Evolutionary conservation across 2,113 vertebrate species (phyloP).

Genomic region (Syngnathoides biaculeatus): DNA sequence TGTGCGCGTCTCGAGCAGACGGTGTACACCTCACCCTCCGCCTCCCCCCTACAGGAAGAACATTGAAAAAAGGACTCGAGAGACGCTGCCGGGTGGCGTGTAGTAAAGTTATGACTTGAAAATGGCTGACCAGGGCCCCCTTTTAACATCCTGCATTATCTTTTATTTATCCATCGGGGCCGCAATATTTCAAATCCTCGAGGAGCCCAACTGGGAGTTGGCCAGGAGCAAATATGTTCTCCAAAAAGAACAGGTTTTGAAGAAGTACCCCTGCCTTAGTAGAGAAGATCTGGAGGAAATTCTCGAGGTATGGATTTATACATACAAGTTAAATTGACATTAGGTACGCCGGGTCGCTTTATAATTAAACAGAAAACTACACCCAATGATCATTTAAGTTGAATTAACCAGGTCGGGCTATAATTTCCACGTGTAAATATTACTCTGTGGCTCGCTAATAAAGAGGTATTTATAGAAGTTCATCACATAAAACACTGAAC

Average conservation of each 20-base stretch:
- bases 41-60: too few relatives aligned
- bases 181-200: slow-evolving; percentile 91
- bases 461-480: neutral
- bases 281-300: slow-evolving; percentile 82
- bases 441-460: neutral
- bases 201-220: slow-evolving; percentile 83
- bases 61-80: neutral
- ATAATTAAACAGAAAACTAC: neutral
- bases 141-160: slow-evolving; percentile 92
- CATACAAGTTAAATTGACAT: neutral
- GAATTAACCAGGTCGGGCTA: neutral
- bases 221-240: slow-evolving; percentile 73
- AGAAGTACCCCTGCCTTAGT: slow-evolving; percentile 77
- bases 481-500: neutral
- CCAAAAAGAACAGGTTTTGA: slow-evolving; percentile 75
- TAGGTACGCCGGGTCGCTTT: too few relatives aligned
- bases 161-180: slow-evolving; percentile 94
- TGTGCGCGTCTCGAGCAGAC: too few relatives aligned
- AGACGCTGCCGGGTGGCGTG: slow-evolving; percentile 1
- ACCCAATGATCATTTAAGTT: neutral
- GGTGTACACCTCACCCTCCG: too few relatives aligned
- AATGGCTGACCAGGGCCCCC: slow-evolving; percentile 92
- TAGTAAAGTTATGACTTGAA: slow-evolving; percentile 47
- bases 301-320: slow-evolving; percentile 77
- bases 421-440: neutral